Percentiles rank a stretch among this genome's conserved stretches.
Conservation (phyloP, 2,888 invertebrate species). For the Tupiocoris notatus region DNA sequence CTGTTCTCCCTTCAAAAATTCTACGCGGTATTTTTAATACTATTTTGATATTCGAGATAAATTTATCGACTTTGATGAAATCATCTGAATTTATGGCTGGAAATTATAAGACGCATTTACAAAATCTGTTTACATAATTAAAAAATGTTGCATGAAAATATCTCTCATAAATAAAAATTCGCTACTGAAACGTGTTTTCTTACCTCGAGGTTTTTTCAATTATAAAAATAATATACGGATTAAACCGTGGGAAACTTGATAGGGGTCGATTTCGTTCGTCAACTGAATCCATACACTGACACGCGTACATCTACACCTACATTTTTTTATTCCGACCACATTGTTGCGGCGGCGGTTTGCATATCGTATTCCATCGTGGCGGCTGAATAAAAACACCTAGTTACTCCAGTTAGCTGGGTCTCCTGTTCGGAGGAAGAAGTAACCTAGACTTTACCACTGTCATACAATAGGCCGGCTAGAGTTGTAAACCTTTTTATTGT, state of each 20-base stretch:
- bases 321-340: not conserved
- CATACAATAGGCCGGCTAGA: not conserved
- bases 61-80: too few species aligned
- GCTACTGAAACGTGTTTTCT: too few species aligned
- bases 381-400: slow-evolving; percentile 22
- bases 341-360: slow-evolving; percentile 16
- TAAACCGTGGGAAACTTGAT: not conserved
- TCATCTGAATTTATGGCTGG: too few species aligned
- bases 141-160: too few species aligned
- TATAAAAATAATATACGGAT: too few species aligned
- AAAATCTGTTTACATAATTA: too few species aligned
- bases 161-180: too few species aligned
- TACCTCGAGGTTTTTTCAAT: too few species aligned
- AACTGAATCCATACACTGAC: not conserved
- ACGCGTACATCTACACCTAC: not conserved
- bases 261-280: not conserved
- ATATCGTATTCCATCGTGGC: slow-evolving; percentile 20
- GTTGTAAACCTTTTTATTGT: not conserved
- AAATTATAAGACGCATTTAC: too few species aligned
- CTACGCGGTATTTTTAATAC: too few species aligned
- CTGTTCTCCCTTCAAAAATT: too few species aligned
- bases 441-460: not conserved
- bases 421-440: not conserved
- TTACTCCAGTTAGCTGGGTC: slow-evolving; percentile 5
- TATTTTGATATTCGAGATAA: too few species aligned